Evolutionary conservation across 2,797 vertebrate genomes (phyloP), one percentile per base, ranked within the genome.

Genomic region (Carapus acus): DNA sequence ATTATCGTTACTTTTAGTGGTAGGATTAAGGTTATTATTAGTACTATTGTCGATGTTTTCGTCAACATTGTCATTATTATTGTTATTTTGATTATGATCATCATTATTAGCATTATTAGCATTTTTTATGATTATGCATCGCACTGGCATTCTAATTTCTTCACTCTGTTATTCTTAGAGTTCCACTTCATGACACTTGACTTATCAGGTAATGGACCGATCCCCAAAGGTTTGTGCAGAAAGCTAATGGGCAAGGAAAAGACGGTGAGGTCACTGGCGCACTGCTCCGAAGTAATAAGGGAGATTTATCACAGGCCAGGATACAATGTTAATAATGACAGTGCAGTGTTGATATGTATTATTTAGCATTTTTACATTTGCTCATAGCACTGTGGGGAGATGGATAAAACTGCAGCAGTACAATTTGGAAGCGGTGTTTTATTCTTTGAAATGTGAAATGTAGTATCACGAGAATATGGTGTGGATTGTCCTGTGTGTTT

Each of bases 181-280:
- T 77, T 76, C 74, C 71, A 65, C 68, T 78, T 72, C 71, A 78
- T 67, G 55, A 62, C 73, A 1, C 69, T 70, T 80, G 70, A 77
- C 71, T 78, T 69, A 69, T 81, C 69, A 77, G 64, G 57, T 69
- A 66, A 82, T 75, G 78, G 75, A 76, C 65, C 16, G 34, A 19
- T 77, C 85, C 78, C 79, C 49, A 22, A 82, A 73, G 87, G 68
- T 80, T 65, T 67, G 43, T 48, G 43, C 49, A 59, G 58, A 62
- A 75, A 71, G 78, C 85, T 87, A 88, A 89, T 88, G 83, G 83
- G 52, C 68, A 58, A 58, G 73, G 57, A 71, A 58, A 67, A 78
- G 68, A 79, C 55, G 71, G 82, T 88, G 84, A 88, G 85, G 77
- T 89, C 85, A 88, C 79, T 69, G 68, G 54, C 59, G 71, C 58